Evolutionary conservation across 2,797 vertebrate genomes (phyloP), one percentile per base, ranked within the genome.

Genomic region (Sebastes oblongus): DNA sequence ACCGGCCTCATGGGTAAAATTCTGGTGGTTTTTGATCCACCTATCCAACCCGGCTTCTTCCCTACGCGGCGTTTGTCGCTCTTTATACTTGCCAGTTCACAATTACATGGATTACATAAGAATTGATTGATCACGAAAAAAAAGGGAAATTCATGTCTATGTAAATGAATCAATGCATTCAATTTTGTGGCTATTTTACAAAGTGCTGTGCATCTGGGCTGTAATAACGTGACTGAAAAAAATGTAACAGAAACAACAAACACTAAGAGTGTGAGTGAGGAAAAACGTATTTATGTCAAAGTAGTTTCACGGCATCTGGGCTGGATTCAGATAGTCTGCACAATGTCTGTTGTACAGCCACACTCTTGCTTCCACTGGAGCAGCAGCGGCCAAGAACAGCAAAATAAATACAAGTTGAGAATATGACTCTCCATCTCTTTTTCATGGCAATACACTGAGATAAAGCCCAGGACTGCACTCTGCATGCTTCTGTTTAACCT

Each of bases 321-420:
- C 71, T 55, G 39, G 72, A 24, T 80, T 88, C 66, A 75, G 74
- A 66, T 84, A 46, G 62, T 78, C 89, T 88, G 89, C 70, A 84
- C 67, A 79, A 65, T 81, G 87, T 87, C 86, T 70, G 55, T 73
- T 61, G 39, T 34, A 54, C 71, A 77, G 80, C 78, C 68, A 36
- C 62, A 62, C 84, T 84, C 64, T 30, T 39, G 46, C 73, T 58
- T 74, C 55, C 76, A 69, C 67, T 46, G 32, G 27, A 66, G 64
- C 77, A 27, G 73, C 32, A 66, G 56, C 55, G 8, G 86, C 88
- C 79, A 89, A 89, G 81, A 91, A 81, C 77, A 86, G 84, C 72
- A 85, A 86, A 88, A 88, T 84, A 90, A 89, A 91, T 87, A 80
- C 86, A 61, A 94, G 75, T 85, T 87, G 91, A 80, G 84, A 90